phyloP scores from a whole-genome alignment of 2,888 invertebrate genomes.

The Drosophila trichaetosa region DNA sequence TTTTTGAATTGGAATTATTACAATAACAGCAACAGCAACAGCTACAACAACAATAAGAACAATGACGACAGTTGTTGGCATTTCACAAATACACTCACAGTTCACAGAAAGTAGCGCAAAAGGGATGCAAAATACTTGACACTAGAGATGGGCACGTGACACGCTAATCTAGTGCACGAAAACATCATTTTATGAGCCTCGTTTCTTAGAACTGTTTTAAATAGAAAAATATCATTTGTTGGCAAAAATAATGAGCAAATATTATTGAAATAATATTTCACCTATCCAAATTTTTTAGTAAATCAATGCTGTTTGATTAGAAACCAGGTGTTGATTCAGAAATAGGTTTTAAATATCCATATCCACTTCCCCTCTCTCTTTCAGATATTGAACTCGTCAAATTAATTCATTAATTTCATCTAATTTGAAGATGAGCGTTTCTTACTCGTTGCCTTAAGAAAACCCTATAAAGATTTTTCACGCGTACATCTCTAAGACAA shows the following conservation, averaged over 20 bases:
- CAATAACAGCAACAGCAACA: conserved; percentile 57
- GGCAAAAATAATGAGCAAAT: background rate
- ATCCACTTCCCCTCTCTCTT: background rate
- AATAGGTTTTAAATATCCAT: fast-evolving
- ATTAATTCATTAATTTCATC: background rate
- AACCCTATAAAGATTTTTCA: conserved; percentile 1
- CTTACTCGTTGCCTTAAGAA: background rate
- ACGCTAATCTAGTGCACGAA: conserved; percentile 3
- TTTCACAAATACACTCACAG: conserved; percentile 56
- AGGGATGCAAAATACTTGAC: conserved; percentile 70
- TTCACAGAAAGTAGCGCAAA: conserved; percentile 55
- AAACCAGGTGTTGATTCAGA: background rate
- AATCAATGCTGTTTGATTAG: background rate
- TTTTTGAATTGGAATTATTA: conserved; percentile 82
- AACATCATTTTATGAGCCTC: background rate
- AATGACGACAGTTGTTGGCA: conserved; percentile 61
- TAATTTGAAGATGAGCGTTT: background rate
- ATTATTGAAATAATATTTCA: background rate
- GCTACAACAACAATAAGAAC: conserved; percentile 35
- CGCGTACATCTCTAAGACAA: conserved; percentile 34
- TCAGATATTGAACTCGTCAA: background rate
- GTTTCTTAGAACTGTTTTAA: background rate
- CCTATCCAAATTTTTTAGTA: background rate
- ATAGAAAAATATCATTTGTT: too few species aligned
- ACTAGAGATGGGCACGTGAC: conserved; percentile 38